These are phyloP conservation scores for Kradibia gibbosae DNA, from an alignment of 1,140 invertebrate species.

Conservation along the genomic window DNA sequence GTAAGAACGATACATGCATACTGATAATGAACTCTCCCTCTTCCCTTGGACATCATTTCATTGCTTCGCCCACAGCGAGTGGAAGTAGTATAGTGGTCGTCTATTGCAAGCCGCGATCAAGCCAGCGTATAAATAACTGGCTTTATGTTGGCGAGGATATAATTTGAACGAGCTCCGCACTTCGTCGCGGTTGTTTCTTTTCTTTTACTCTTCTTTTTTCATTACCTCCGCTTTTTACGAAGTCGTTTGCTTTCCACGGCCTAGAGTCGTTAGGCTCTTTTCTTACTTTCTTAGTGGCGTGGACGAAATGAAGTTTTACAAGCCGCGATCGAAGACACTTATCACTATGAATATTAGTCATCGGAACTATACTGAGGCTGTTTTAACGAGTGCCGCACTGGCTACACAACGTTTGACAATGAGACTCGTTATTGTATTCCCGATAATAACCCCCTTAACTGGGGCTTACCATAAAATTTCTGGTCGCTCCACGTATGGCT, in stretches of 20 bases:
- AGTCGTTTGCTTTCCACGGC: constrained; percentile 4
- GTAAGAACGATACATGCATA: neutral
- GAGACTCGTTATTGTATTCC: neutral
- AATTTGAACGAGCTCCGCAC: neutral
- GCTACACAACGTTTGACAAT: neutral
- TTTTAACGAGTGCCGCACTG: neutral
- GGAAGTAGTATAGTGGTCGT: neutral
- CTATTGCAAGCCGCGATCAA: constrained; percentile 30
- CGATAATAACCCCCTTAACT: neutral
- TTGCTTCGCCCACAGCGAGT: neutral
- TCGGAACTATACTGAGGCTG: neutral
- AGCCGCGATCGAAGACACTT: neutral
- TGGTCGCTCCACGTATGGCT: neutral
- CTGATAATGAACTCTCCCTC: constrained; percentile 5
- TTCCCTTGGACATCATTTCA: too few species aligned
- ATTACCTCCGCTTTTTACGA: neutral
- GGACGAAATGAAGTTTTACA: neutral
- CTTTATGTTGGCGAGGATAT: constrained; percentile 23
- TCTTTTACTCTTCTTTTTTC: neutral
- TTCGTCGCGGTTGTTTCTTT: neutral
- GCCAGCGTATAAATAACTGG: constrained; percentile 25
- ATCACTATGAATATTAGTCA: neutral
- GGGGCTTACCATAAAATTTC: neutral
- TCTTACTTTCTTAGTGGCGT: neutral
- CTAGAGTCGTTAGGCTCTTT: neutral